Evolutionary conservation across 2,888 invertebrate species (phyloP), one percentile per base, ranked within the genome.

Genomic region (Tethea ocularis): DNA sequence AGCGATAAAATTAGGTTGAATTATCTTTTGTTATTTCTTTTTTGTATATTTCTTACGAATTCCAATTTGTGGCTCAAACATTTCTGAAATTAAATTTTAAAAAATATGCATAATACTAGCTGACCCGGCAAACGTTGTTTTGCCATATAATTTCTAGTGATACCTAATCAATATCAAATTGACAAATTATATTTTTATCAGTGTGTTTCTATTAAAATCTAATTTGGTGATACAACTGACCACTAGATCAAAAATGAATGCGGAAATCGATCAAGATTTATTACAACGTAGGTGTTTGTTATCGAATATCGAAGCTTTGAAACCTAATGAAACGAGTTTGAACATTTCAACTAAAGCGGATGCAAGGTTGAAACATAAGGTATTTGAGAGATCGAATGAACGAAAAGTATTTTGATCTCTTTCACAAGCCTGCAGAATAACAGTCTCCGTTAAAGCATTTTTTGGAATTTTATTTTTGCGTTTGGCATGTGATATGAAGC

Each of bases 221-320:
- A 57, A 51, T 57, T 57, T 51, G 22, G 57, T 17, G 29, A 57
- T 20, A 29, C 57, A 29, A 53, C 52, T 53, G 52, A 17, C 52
- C 52, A 53, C 29, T 36, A 10, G 52, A 10, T 57, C 58, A 57
- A 36, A 58, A 53, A 58, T 52, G 17, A 57, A 69, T 61, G 56
- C 68, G 68, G 69, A 68, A 65, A 63, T 62, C 57, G 59, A 57
- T 57, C 57, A 56, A 53, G 51, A 64, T 67, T 66, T 64, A 66
- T 62, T 57, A 61, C 52, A 59, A 57, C 56, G 64, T 61, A 61
- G 67, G 63, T 60, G 62, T 58, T 53, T 46, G 20, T 46, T 38
- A 38, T 38, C 2, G n/a, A 38, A 38, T n/a, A 38, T 33, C 7
- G 7, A n/a, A n/a, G n/a, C 38, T 38, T n/a, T 20, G 46, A 20